Evolutionary conservation across 2,888 invertebrate genomes (phyloP), one percentile per base, ranked within the genome.

Genomic region (Macrosiphum euphorbiae): DNA sequence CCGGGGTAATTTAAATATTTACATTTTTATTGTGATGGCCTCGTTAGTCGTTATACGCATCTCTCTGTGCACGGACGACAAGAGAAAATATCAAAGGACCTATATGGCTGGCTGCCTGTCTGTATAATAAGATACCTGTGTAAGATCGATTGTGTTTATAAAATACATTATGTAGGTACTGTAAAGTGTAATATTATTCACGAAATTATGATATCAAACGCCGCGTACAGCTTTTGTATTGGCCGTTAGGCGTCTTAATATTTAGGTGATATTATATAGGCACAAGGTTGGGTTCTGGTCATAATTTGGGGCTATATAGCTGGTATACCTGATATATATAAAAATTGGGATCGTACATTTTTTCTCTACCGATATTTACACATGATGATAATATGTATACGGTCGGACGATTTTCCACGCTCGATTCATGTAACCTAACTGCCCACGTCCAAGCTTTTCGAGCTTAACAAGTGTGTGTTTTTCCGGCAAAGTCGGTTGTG

Each of bases 401-500:
- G 44, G 20, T 41, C 78, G 35, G 78, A 67, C 16, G 67, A 26
- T 90, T 50, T 67, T 67, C 35, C 20, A 20, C 78, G 78, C 35
- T 20, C 78, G 35, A 41, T 78, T 78, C 67, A 7, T 78, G 78
- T 35, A 20, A 90, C 24, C 26, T 50, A 50, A 84, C 90, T 84
- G 84, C 28, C 90, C 90, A 84, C 90, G 90, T 91, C 90, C 90
- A 84, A 91, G 50, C 41, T 84, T 41, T 84, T 91, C 41, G 78
- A 84, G 87, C 50, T 52, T 92, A 92, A 92, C 92, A 88, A 92
- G 92, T 92, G 92, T 88, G 67, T 35, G 35, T 35, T 78, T 78
- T 78, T 78, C 50, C 28, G 26, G 86, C 4, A 1, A 78, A n/a
- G 67, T 47, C 90, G 50, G 47, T n/a, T 47, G 85, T 88, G 92